Conservation (phyloP, 2,888 invertebrate genomes). For the Argyresthia goedartella region DNA sequence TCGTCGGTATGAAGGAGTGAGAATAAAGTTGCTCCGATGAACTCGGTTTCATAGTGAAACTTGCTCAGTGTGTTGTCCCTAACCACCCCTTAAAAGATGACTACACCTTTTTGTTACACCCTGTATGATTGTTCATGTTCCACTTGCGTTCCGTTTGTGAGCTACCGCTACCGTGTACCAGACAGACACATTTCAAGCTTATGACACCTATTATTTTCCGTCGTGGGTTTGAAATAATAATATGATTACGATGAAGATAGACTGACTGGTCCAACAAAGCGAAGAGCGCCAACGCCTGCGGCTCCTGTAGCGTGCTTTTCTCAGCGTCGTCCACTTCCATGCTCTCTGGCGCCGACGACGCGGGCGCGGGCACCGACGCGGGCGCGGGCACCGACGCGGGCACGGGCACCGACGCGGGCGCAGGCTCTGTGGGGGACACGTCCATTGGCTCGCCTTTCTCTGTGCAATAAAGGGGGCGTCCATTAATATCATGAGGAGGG, state of each 20-base stretch:
- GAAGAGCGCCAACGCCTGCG: constrained; percentile 52
- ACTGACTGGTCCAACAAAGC: constrained; percentile 60
- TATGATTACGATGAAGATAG: not conserved
- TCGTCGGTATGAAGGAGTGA: too few relatives aligned
- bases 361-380: not conserved
- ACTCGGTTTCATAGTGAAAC: too few relatives aligned
- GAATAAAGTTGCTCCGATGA: too few relatives aligned
- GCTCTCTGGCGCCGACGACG: not conserved
- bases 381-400: not conserved
- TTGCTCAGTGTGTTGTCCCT: too few relatives aligned
- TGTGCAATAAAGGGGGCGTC: constrained; percentile 7
- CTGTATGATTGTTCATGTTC: too few relatives aligned
- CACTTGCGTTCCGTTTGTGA: too few relatives aligned
- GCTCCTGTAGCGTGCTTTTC: constrained; percentile 30
- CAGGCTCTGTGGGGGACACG: constrained; percentile 13
- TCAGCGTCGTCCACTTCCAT: constrained; percentile 37
- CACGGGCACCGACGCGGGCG: not conserved
- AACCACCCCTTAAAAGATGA: too few relatives aligned
- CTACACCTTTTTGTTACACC: too few relatives aligned
- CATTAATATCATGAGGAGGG: not conserved
- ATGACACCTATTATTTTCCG: not conserved
- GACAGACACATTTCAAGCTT: too few relatives aligned
- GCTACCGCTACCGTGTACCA: too few relatives aligned
- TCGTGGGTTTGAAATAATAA: too few relatives aligned
- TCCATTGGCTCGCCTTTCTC: constrained; percentile 26